Evolutionary conservation across 2,113 vertebrate genomes (phyloP).

Genomic region (Mustela nigripes): DNA sequence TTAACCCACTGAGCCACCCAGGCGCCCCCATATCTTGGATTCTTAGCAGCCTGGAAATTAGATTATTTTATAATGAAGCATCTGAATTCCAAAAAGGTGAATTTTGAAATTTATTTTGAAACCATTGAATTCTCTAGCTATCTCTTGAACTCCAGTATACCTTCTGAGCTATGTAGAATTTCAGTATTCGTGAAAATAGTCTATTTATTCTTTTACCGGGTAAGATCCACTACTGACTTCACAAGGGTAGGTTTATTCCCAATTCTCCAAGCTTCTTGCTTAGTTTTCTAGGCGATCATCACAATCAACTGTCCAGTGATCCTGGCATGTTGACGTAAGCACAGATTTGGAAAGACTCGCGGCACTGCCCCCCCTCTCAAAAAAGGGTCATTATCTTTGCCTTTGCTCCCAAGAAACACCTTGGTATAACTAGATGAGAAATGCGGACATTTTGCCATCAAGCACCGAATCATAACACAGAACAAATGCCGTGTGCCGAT

Average conservation of each 20-base stretch:
- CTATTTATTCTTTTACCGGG: background rate
- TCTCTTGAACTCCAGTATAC: slow-evolving; percentile 35
- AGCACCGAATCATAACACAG: background rate
- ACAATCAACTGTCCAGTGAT: background rate
- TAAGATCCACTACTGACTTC: background rate
- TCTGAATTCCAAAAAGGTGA: slow-evolving; percentile 17
- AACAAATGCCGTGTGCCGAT: background rate
- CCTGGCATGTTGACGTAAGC: background rate
- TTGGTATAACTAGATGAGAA: background rate
- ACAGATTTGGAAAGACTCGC: background rate
- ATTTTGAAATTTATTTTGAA: slow-evolving; percentile 27
- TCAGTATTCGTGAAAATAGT: background rate
- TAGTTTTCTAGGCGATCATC: background rate
- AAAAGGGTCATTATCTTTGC: background rate
- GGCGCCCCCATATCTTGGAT: background rate
- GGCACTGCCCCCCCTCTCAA: background rate
- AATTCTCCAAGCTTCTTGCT: background rate
- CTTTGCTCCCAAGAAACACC: background rate
- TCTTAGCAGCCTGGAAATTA: background rate
- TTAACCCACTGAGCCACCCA: too few relatives aligned
- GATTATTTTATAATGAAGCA: slow-evolving; percentile 32
- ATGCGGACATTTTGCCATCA: background rate
- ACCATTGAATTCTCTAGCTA: slow-evolving; percentile 35
- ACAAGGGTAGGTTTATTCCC: background rate
- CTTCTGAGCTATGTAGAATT: background rate